These are phyloP conservation scores for Kradibia gibbosae DNA, from an alignment of 1,140 invertebrate species.

Conservation along the genomic window DNA sequence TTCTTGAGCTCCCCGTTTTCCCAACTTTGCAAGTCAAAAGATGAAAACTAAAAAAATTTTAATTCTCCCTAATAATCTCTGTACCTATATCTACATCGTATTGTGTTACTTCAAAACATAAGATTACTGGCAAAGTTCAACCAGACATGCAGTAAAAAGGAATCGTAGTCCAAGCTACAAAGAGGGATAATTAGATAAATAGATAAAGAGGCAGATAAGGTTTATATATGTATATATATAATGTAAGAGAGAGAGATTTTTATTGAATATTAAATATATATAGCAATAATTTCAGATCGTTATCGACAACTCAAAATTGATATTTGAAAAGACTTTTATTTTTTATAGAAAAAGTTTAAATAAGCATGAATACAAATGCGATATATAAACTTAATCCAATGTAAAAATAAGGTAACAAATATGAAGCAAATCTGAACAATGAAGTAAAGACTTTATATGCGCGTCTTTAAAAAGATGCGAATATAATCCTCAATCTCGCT, in stretches of 20 bases:
- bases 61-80: too few relatives aligned
- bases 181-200: not conserved
- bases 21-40: too few relatives aligned
- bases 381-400: not conserved
- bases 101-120: not conserved
- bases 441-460: conserved; percentile 26
- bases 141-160: not conserved
- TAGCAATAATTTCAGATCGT: too few relatives aligned
- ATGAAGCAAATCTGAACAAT: not conserved
- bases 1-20: too few relatives aligned
- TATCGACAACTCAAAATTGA: too few relatives aligned
- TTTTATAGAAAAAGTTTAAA: not conserved
- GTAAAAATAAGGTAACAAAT: conserved; percentile 6
- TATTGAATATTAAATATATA: too few relatives aligned
- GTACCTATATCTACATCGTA: not conserved
- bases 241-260: not conserved
- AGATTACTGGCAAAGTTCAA: not conserved
- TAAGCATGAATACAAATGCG: not conserved
- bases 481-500: conserved; percentile 18
- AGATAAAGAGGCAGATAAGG: not conserved
- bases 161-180: not conserved
- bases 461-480: conserved; percentile 42
- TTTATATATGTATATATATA: too few relatives aligned
- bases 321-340: too few relatives aligned
- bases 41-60: too few relatives aligned